phyloP scores from a whole-genome alignment of 2,797 vertebrate species.

The Sparus aurata region DNA sequence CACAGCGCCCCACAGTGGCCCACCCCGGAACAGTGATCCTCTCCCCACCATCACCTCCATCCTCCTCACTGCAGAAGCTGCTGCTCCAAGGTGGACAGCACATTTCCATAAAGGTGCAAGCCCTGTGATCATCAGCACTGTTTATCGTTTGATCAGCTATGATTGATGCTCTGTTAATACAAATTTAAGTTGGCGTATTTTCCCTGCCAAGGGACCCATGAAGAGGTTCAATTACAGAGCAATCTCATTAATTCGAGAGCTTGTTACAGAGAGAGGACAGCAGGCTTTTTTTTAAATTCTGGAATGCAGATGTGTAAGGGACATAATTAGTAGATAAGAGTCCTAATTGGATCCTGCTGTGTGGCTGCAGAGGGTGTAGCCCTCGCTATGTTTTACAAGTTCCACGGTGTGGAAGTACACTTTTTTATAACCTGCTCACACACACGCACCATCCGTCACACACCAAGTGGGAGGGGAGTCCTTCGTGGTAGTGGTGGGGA shows the following conservation, averaged over 20 bases:
- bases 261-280: conserved; percentile 93
- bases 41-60: conserved; percentile 54
- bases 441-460: conserved; percentile 71
- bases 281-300: conserved; percentile 84
- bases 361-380: conserved; percentile 82
- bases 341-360: conserved; percentile 86
- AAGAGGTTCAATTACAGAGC: conserved; percentile 97
- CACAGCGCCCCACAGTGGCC: conserved; percentile 93
- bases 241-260: conserved; percentile 96
- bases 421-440: conserved; percentile 76
- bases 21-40: conserved; percentile 16
- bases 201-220: conserved; percentile 95
- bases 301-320: conserved; percentile 92
- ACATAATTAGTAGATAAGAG: conserved; percentile 91
- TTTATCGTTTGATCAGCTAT: conserved; percentile 95
- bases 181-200: conserved; percentile 94
- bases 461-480: conserved; percentile 52
- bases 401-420: conserved; percentile 76
- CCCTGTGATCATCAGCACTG: conserved; percentile 84
- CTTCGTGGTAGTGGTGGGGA: conserved; percentile 38
- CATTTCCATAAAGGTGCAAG: conserved; percentile 86
- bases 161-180: conserved; percentile 95
- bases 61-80: conserved; percentile 61
- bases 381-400: conserved; percentile 83
- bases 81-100: conserved; percentile 60